Evolutionary conservation across 2,113 vertebrate genomes (phyloP), one percentile per base, ranked within the genome.

Genomic region (Psilopsiagon aymara): DNA sequence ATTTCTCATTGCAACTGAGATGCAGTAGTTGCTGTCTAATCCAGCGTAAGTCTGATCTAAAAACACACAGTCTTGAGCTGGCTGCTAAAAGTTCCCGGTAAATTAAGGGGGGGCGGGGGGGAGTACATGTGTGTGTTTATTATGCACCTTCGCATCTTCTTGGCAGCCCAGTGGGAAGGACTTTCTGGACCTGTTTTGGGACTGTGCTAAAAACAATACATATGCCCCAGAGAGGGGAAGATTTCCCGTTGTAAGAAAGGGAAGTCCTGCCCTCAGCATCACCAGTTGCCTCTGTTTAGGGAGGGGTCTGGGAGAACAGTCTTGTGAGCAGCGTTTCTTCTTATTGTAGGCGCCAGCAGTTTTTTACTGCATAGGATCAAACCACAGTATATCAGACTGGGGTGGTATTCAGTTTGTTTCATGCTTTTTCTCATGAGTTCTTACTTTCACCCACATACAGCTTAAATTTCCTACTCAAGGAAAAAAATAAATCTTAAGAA

Each of bases 271-370:
- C 64, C 29, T 19, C 10, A 10, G 20, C 43, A 59, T 21, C 25
- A 41, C 51, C 1, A 2, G 0, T 18, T 0, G 0, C n/a, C 0
- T 0, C 35, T 69, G 52, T 64, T 55, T 23, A 43, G 51, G 25
- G 57, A 55, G 31, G 29, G 29, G 37, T 33, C 15, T 33, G 33
- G 62, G 28, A 68, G 29, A 44, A 37, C 39, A 68, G 39, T 27
- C 71, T 75, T 71, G 15, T 14, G 64, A 2, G 3, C 51, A 9
- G 13, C 2, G 21, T 37, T 71, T 28, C 46, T 43, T 19, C 37
- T 66, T 35, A 46, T 64, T 55, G 24, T 2, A 33, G 66, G 39
- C 43, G 79, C 20, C 5, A 49, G 41, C 55, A 64, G 70, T 0
- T 10, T 71, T 25, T 25, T 91, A 52, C 78, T 71, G 70, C 47